Evolutionary conservation across 2,797 vertebrate species (phyloP).

Genomic region (Crenichthys baileyi): DNA sequence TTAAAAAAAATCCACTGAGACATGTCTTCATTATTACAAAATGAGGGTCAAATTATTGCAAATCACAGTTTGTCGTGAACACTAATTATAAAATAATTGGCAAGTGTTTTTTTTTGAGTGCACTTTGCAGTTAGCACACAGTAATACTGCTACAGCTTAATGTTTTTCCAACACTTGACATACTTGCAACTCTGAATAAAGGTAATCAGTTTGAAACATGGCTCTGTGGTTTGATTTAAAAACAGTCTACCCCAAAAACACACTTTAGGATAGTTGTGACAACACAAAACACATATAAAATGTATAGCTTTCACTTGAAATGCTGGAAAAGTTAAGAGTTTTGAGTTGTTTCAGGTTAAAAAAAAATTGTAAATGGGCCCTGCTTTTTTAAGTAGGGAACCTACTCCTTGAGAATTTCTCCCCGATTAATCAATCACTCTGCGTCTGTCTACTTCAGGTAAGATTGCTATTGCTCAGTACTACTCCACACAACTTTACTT

Average conservation of each 20-base stretch:
- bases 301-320: too few species aligned
- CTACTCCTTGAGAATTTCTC: too few species aligned
- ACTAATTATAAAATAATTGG: slow-evolving; percentile 20
- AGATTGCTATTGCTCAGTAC: too few species aligned
- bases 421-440: too few species aligned
- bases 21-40: slow-evolving; percentile 24
- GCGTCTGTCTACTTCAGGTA: too few species aligned
- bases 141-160: neutral
- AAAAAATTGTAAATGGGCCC: neutral
- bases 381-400: too few species aligned
- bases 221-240: neutral
- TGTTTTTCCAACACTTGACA: slow-evolving; percentile 2
- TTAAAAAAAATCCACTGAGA: slow-evolving; percentile 27
- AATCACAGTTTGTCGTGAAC: slow-evolving; percentile 8
- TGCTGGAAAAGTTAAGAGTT: too few species aligned
- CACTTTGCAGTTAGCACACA: neutral
- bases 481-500: too few species aligned
- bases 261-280: neutral
- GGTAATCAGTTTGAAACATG: neutral
- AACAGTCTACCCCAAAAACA: neutral
- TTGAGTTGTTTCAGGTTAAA: too few species aligned
- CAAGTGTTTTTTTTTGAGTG: neutral
- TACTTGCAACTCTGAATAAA: too few species aligned
- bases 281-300: too few species aligned
- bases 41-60: slow-evolving; percentile 13